Base-by-base conservation (phyloP, 2,113 vertebrate species). In the Cyprinodon variegatus region DNA sequence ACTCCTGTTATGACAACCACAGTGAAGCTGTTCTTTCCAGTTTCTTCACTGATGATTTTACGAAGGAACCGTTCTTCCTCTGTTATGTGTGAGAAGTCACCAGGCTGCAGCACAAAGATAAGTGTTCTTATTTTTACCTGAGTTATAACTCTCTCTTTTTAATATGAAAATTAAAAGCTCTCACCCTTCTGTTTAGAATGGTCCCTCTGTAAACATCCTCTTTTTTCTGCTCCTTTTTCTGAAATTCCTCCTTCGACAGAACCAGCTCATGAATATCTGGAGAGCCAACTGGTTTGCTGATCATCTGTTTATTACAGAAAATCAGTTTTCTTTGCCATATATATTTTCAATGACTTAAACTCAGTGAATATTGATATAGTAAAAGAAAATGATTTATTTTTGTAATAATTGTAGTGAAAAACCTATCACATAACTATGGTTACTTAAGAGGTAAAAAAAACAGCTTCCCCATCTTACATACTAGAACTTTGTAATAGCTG, bases 181-280 rank as follows among this genome's bases (percentile, higher is more conserved):
- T 83, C 92, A 97, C 98, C 96, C 96, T 96, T 80, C 98, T 95
- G 88, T 97, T 97, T 78, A 45, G 91, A 83, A 99, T 98, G 79
- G 81, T 92, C 4, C 94, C 94, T 0, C 88, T 94, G 77, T 96
- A 99, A 87, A 98, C 94, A 8, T 95, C 90, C 71, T 97, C 95
- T 79, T 94, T 96, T 68, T 97, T 96, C 84, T 88, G 95, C 82
- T 96, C 97, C 81, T 96, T 99, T 79, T 90, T 95, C 91, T 97
- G 94, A 95, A 99, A 99, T 70, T 96, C 96, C 46, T 97, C 95
- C 92, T 98, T 96, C 64, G 97, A 98, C 82, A 99, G 91, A 14
- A 96, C 40, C 88, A 99, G 93, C 62, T 99, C 98, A 75, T 98
- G 97, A 73, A 98, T 96, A 92, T 99, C 96, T 72, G 95, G 95